Conservation (phyloP, 2,113 vertebrate species). For the Phycodurus eques region DNA sequence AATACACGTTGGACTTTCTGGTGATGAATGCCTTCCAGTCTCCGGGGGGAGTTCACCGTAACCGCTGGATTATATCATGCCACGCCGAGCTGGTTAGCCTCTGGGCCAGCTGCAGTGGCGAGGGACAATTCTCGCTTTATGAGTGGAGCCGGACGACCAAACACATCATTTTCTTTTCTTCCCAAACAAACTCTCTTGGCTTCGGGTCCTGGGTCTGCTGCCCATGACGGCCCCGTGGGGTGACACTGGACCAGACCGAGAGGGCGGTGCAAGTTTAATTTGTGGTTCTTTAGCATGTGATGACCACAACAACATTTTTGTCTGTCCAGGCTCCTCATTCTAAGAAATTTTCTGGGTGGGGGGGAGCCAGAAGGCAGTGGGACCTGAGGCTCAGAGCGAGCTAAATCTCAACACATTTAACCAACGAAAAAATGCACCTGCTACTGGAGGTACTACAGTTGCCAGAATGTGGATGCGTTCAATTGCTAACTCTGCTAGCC, state of each 20-base stretch:
- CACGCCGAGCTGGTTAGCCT: constrained; percentile 28
- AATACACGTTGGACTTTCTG: constrained; percentile 10
- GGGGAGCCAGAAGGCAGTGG: neutral
- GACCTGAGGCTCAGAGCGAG: no score
- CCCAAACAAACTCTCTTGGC: constrained; percentile 10
- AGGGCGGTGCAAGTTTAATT: constrained; percentile 7
- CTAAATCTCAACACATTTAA: neutral
- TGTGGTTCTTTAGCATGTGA: constrained; percentile 18
- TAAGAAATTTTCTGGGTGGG: neutral
- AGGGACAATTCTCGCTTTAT: constrained; percentile 49
- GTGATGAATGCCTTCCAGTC: constrained; percentile 34
- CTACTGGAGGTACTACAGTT: no score
- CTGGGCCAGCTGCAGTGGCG: constrained; percentile 17
- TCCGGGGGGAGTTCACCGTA: constrained; percentile 32
- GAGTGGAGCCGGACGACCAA: constrained; percentile 1
- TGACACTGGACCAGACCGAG: neutral
- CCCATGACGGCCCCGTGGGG: neutral
- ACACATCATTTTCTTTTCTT: constrained; percentile 15
- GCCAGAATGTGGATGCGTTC: no score
- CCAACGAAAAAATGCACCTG: no score
- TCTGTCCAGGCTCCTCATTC: neutral
- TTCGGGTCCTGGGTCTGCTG: constrained; percentile 33
- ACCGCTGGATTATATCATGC: constrained; percentile 39
- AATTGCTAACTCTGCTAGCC: no score
- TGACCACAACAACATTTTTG: neutral